phyloP scores from a whole-genome alignment of 2,113 vertebrate genomes.

The Pluvialis apricaria region DNA sequence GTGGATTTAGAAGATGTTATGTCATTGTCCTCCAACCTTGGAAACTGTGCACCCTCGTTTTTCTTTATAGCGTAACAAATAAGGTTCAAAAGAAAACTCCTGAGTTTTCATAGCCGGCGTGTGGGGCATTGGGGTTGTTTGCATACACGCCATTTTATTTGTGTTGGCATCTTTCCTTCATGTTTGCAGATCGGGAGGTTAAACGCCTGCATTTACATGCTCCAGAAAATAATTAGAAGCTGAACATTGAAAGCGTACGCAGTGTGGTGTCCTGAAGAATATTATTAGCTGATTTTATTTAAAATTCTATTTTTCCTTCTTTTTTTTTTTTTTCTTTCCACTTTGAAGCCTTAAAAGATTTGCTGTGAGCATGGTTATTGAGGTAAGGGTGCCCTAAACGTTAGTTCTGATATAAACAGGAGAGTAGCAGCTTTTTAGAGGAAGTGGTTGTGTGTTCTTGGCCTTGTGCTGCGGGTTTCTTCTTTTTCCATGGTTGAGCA shows the following conservation, averaged over 20 bases:
- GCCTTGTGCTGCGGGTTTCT: conserved; percentile 23
- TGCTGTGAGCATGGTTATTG: background rate
- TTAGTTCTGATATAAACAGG: background rate
- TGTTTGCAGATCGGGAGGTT: background rate
- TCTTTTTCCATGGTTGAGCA: conserved; percentile 25
- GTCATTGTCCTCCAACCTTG: background rate
- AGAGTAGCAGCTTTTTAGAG: conserved; percentile 24
- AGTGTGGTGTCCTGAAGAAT: background rate
- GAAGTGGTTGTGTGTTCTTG: conserved; percentile 52
- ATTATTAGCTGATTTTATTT: background rate
- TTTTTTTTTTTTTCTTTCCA: no score
- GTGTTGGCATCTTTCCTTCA: background rate
- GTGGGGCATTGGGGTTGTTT: background rate
- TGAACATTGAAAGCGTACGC: background rate
- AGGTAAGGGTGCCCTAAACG: background rate
- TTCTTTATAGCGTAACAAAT: background rate
- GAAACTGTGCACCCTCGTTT: background rate
- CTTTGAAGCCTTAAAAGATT: background rate
- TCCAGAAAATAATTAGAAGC: background rate
- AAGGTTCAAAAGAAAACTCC: background rate
- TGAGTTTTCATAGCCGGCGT: rapidly evolving
- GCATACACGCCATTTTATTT: background rate
- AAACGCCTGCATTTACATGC: background rate
- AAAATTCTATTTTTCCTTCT: background rate
- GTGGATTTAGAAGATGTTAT: background rate